Evolutionary conservation across 2,797 vertebrate species (phyloP).

Genomic region (Crocidura indochinensis): DNA sequence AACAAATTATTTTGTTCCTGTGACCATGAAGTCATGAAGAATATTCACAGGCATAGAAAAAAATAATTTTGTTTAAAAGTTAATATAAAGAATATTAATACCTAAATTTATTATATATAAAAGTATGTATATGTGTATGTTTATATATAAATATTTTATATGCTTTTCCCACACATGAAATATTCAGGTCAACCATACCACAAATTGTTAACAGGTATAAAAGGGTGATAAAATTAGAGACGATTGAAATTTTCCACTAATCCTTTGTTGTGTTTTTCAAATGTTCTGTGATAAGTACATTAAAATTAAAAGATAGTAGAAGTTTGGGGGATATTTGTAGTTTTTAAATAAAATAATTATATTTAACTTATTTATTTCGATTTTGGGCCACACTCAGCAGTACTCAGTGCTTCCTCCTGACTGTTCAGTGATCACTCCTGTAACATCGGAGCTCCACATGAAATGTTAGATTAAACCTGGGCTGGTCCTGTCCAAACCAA

Average conservation of each 20-base stretch:
- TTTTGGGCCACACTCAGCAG: no score
- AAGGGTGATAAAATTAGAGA: conserved; percentile 38
- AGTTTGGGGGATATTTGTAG: conserved; percentile 41
- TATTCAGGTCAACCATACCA: background rate
- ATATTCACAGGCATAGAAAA: conserved; percentile 14
- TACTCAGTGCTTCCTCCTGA: no score
- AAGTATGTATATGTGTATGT: no score
- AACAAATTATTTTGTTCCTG: conserved; percentile 23
- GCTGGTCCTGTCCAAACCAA: no score
- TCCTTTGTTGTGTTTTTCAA: conserved; percentile 53
- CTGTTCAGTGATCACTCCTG: no score
- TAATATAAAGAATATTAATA: background rate
- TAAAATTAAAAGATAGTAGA: conserved; percentile 44
- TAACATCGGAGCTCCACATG: no score
- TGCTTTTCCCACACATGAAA: background rate
- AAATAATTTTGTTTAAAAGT: conserved; percentile 50
- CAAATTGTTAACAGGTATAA: conserved; percentile 13
- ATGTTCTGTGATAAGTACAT: conserved; percentile 32
- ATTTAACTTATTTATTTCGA: conserved; percentile 26
- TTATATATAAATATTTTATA: no score
- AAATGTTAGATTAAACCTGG: no score
- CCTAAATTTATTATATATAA: no score
- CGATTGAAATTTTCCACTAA: conserved; percentile 46
- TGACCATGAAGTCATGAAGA: background rate
- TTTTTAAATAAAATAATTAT: conserved; percentile 43